Conservation (phyloP, 2,888 invertebrate genomes). For the Bombylius major region DNA sequence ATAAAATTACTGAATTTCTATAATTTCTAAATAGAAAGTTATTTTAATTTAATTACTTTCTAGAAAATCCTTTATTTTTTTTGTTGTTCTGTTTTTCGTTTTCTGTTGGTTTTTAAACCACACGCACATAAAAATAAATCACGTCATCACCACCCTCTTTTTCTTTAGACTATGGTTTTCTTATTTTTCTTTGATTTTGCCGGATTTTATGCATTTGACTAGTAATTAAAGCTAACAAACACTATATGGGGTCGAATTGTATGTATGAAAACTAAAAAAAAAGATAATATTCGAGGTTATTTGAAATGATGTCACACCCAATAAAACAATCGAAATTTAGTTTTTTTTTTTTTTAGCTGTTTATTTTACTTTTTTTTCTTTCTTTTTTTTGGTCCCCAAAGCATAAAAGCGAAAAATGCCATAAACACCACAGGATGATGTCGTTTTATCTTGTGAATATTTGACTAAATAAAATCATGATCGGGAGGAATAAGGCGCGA, state of each 20-base stretch:
- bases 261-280: not conserved
- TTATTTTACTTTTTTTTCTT: too few relatives aligned
- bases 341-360: not conserved
- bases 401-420: not conserved
- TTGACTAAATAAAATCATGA: too few relatives aligned
- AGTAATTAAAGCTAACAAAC: conserved; percentile 3
- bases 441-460: not conserved
- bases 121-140: conserved; percentile 7
- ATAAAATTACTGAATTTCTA: too few relatives aligned
- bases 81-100: too few relatives aligned
- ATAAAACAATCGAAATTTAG: conserved; percentile 2
- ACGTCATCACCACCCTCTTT: conserved; percentile 6
- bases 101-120: not conserved
- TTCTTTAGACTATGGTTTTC: too few relatives aligned
- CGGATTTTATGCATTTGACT: conserved; percentile 1
- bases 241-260: not conserved
- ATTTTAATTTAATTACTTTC: too few relatives aligned
- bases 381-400: not conserved
- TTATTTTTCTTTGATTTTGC: not conserved
- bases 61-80: too few relatives aligned
- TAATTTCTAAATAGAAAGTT: too few relatives aligned
- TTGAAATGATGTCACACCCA: conserved; percentile 3
- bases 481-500: not conserved
- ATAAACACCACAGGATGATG: not conserved
- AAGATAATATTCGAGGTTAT: not conserved